Conservation (phyloP, 1,140 invertebrate genomes). For the Drosophila jambulina region DNA sequence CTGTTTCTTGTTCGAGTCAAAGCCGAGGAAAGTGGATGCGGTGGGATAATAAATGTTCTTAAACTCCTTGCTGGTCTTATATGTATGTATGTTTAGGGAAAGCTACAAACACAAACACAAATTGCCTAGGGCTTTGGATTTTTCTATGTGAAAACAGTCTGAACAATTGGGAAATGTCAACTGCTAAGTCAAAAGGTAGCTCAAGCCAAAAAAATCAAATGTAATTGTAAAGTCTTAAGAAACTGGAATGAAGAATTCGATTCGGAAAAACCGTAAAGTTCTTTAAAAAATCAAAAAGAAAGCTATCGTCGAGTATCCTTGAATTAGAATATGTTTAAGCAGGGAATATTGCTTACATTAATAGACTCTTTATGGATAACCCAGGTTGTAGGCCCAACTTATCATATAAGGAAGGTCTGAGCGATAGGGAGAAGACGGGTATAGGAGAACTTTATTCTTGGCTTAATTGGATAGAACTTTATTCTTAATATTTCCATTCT, state of each 20-base stretch:
- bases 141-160: background rate
- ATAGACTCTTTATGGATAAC: background rate
- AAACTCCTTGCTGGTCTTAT: slow-evolving; percentile 4
- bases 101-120: background rate
- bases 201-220: background rate
- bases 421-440: background rate
- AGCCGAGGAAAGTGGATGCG: background rate
- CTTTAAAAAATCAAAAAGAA: background rate
- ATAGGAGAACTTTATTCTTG: background rate
- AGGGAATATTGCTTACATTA: background rate
- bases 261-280: background rate
- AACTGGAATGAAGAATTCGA: background rate
- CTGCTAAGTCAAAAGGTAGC: background rate
- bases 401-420: background rate
- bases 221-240: background rate
- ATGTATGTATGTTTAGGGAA: background rate
- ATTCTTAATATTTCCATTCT: background rate
- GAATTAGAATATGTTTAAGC: background rate
- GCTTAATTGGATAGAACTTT: background rate
- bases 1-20: background rate
- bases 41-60: background rate
- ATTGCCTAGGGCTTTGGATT: background rate
- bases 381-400: background rate
- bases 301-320: background rate
- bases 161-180: slow-evolving; percentile 11